A percentile compares a stretch with the other conserved stretches of the same genome.
Evolutionary conservation across 2,888 invertebrate genomes (phyloP).

Genomic region (Orchesellides sinensis): DNA sequence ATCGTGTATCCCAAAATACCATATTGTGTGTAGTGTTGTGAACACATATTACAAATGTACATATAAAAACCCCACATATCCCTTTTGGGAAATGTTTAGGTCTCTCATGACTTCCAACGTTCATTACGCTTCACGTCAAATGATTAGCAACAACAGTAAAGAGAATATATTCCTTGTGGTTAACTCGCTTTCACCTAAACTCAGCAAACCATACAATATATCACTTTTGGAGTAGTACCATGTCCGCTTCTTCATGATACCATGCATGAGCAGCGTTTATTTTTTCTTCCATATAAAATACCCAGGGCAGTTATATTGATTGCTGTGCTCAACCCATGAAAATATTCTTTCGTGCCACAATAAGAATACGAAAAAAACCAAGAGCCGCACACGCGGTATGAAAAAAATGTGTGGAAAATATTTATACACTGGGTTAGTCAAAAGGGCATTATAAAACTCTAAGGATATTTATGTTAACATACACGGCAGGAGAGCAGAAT

Average conservation of each 20-base stretch:
- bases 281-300: too few species aligned
- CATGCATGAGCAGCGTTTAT: not conserved
- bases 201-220: not conserved
- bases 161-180: not conserved
- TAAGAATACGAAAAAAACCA: too few species aligned
- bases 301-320: too few species aligned
- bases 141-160: not conserved
- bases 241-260: too few species aligned
- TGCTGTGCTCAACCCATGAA: too few species aligned
- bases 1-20: too few species aligned
- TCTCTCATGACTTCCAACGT: constrained; percentile 7
- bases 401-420: constrained; percentile 2
- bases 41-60: too few species aligned
- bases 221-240: not conserved
- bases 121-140: constrained; percentile 26
- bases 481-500: constrained; percentile 10
- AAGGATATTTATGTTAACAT: not conserved
- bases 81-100: too few species aligned
- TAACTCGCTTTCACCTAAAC: not conserved
- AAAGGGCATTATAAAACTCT: not conserved
- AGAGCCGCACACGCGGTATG: not conserved
- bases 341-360: too few species aligned
- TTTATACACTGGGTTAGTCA: constrained; percentile 2
- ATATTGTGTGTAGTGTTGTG: not conserved
- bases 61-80: not conserved